Conservation (phyloP, 1,140 invertebrate genomes). For the Chrysopa pallens region DNA sequence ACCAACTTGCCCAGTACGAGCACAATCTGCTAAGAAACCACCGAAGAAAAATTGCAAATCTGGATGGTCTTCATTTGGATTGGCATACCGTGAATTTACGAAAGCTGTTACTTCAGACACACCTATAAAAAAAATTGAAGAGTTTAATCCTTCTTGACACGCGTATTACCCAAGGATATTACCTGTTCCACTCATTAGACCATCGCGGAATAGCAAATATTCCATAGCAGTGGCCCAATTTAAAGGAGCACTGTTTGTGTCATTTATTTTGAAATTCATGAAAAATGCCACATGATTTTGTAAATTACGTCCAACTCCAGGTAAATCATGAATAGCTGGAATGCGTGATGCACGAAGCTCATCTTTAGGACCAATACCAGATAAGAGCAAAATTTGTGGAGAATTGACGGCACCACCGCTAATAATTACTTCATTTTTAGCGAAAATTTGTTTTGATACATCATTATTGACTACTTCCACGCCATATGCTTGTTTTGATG, state of each 20-base stretch:
- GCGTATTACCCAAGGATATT: constrained; percentile 3
- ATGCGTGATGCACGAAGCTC: constrained; percentile 46
- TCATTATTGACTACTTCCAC: constrained; percentile 44
- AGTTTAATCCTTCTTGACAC: too few relatives aligned
- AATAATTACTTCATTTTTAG: constrained; percentile 47
- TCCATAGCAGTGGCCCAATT: constrained; percentile 82
- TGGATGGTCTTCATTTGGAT: constrained; percentile 54
- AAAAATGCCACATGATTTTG: constrained; percentile 73
- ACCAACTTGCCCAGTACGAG: constrained; percentile 66
- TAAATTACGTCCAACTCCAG: constrained; percentile 72
- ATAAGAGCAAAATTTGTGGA: constrained; percentile 66
- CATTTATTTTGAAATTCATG: constrained; percentile 59
- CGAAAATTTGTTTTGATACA: constrained; percentile 31
- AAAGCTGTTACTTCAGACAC: constrained; percentile 70
- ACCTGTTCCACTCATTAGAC: constrained; percentile 69
- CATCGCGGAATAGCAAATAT: constrained; percentile 65
- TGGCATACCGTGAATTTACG: constrained; percentile 61
- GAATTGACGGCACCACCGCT: constrained; percentile 56
- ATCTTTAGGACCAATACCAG: constrained; percentile 59
- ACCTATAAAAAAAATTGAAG: constrained; percentile 24
- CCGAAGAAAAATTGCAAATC: constrained; percentile 77
- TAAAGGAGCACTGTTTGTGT: constrained; percentile 59
- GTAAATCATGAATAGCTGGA: constrained; percentile 49
- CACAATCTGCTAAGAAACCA: constrained; percentile 64
- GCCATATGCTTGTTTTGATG: constrained; percentile 44